Percentiles rank a stretch among this genome's conserved stretches.
Evolutionary conservation across 2,113 vertebrate genomes (phyloP).

Genomic region (Plecturocebus donacophilus): DNA sequence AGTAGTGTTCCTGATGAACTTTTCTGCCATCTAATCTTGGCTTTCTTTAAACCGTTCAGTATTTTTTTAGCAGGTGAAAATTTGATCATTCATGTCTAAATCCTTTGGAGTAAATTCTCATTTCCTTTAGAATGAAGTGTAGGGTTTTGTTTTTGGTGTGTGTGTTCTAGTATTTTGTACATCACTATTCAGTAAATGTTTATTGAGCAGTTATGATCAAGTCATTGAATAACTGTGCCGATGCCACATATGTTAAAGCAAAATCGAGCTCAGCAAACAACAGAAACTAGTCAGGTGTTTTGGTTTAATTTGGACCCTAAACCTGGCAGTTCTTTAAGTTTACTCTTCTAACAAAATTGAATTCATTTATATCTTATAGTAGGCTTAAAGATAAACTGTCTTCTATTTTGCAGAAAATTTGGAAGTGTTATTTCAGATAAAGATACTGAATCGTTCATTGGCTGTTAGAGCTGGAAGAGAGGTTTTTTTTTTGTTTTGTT

Average conservation of each 20-base stretch:
- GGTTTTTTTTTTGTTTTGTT: not conserved
- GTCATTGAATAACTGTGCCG: not conserved
- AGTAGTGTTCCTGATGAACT: not conserved
- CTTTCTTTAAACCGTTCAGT: not conserved
- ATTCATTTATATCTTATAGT: not conserved
- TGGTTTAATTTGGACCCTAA: not conserved
- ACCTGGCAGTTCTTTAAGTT: not conserved
- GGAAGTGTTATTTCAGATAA: not conserved
- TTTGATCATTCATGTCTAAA: not conserved
- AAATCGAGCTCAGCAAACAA: not conserved
- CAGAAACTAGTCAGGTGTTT: constrained; percentile 7
- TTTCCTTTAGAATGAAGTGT: not conserved
- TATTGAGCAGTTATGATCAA: not conserved
- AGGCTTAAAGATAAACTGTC: not conserved
- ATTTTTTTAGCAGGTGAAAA: not conserved
- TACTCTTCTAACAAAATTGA: not conserved
- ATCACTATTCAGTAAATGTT: not conserved
- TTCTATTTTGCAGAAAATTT: not conserved
- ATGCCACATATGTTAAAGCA: not conserved
- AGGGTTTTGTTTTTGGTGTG: too few relatives aligned
- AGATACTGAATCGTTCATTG: not conserved
- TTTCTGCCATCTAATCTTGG: not conserved
- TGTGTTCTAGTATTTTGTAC: not conserved
- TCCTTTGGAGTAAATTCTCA: not conserved
- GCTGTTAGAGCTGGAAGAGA: not conserved